A percentile compares a stretch with the other conserved stretches of the same genome.
Evolutionary conservation across 2,797 vertebrate species (phyloP).

Genomic region (Sebastes oblongus): DNA sequence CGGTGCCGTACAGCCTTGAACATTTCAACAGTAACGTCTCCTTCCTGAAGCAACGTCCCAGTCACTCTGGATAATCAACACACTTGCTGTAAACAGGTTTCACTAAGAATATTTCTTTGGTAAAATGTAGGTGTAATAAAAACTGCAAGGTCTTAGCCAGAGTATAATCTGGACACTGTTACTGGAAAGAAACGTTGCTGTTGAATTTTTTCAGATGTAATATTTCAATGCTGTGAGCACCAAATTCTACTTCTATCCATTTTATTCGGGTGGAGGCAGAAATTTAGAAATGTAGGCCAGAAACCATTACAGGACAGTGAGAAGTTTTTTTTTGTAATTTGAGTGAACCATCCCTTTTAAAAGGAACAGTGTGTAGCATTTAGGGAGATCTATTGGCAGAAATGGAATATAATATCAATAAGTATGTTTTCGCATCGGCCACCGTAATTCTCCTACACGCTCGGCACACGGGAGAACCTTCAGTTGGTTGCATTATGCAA

Average conservation of each 20-base stretch:
- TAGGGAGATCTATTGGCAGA: too few species aligned
- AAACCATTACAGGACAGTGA: neutral
- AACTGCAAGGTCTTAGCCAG: neutral
- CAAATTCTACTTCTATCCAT: neutral
- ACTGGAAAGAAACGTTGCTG: neutral
- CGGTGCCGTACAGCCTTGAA: neutral
- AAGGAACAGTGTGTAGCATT: too few species aligned
- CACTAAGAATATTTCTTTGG: neutral
- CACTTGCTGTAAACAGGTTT: constrained; percentile 4
- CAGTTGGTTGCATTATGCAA: too few species aligned
- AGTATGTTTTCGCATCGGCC: too few species aligned
- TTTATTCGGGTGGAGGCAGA: neutral
- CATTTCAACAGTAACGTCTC: neutral
- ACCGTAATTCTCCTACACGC: too few species aligned
- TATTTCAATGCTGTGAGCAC: neutral
- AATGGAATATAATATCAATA: too few species aligned
- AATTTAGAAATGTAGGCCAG: neutral
- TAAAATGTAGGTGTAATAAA: constrained; percentile 8
- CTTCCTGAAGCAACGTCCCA: neutral
- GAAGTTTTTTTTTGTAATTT: neutral
- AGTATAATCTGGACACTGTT: neutral
- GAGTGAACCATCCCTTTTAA: neutral
- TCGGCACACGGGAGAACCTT: too few species aligned
- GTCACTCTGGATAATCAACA: neutral
- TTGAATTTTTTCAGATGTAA: neutral